These are phyloP conservation scores for Rhynchonema sp. DNA, from an alignment of 2,888 invertebrate species.

Conservation along the genomic window DNA sequence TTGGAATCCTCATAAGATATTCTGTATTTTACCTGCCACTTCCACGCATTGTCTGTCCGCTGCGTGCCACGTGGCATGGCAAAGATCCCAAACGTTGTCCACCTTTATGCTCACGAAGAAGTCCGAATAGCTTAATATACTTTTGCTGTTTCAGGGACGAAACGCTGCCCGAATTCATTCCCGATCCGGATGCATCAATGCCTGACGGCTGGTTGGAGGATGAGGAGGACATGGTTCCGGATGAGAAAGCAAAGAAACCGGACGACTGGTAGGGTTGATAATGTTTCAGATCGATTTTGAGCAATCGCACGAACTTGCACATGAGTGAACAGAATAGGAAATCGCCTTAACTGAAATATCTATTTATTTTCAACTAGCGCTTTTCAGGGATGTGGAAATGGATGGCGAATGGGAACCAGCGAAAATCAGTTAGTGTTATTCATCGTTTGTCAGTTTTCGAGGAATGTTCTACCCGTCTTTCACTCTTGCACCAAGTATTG, in stretches of 20 bases:
- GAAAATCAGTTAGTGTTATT: constrained; percentile 38
- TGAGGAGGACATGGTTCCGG: constrained; percentile 46
- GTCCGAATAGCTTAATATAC: too few relatives aligned
- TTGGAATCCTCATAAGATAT: too few relatives aligned
- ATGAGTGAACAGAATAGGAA: too few relatives aligned
- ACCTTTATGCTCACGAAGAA: too few relatives aligned
- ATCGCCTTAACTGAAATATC: too few relatives aligned
- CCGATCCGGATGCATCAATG: constrained; percentile 50
- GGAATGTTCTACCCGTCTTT: background rate
- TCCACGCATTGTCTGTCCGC: too few relatives aligned
- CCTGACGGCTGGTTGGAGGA: constrained; percentile 59
- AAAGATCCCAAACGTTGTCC: background rate
- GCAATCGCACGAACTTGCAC: too few relatives aligned
- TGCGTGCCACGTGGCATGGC: too few relatives aligned
- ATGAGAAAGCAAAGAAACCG: constrained; percentile 66
- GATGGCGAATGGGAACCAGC: constrained; percentile 98
- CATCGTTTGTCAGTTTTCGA: background rate
- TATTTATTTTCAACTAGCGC: background rate
- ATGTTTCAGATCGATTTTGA: too few relatives aligned
- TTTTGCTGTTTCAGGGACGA: constrained; percentile 65
- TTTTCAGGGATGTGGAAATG: constrained; percentile 67
- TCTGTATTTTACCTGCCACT: too few relatives aligned
- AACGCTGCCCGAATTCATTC: constrained; percentile 66
- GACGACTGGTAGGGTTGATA: constrained; percentile 50
- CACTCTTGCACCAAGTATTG: background rate